Evolutionary conservation across 2,797 vertebrate species (phyloP).

Genomic region (Hoplostethus atlanticus): DNA sequence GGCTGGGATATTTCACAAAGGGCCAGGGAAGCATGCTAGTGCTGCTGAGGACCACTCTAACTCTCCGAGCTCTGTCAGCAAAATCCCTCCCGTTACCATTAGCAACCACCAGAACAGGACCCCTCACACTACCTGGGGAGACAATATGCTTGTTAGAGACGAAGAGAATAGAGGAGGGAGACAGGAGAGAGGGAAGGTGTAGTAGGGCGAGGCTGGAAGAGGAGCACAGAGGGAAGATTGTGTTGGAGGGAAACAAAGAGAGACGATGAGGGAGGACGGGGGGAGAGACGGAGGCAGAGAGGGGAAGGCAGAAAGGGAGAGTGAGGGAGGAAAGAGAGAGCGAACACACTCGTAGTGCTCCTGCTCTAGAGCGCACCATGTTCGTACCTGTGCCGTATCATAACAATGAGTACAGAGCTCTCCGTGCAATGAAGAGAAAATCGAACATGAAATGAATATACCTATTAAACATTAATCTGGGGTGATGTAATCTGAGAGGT

Average conservation of each 20-base stretch:
- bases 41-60: constrained; percentile 55
- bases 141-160: constrained; percentile 72
- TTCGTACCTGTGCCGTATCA: too few species aligned
- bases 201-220: constrained; percentile 24
- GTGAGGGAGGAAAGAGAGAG: constrained; percentile 8
- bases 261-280: not conserved
- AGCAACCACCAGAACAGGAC: constrained; percentile 70
- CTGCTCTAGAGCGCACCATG: too few species aligned
- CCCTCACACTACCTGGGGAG: constrained; percentile 62
- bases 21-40: constrained; percentile 29
- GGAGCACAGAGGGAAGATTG: constrained; percentile 34
- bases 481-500: constrained; percentile 29
- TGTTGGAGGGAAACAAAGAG: not conserved
- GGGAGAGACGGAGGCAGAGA: constrained; percentile 1
- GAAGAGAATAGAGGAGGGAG: constrained; percentile 40
- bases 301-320: constrained; percentile 9
- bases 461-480: constrained; percentile 25
- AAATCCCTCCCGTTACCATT: constrained; percentile 73
- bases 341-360: too few species aligned
- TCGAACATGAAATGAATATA: constrained; percentile 41
- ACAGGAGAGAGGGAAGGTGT: constrained; percentile 15
- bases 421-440: constrained; percentile 28
- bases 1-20: constrained; percentile 16
- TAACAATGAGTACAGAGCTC: constrained; percentile 7
- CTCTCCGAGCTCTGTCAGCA: constrained; percentile 66